Evolutionary conservation across 2,113 vertebrate species (phyloP).

Genomic region (Campylomormyrus numenius): DNA sequence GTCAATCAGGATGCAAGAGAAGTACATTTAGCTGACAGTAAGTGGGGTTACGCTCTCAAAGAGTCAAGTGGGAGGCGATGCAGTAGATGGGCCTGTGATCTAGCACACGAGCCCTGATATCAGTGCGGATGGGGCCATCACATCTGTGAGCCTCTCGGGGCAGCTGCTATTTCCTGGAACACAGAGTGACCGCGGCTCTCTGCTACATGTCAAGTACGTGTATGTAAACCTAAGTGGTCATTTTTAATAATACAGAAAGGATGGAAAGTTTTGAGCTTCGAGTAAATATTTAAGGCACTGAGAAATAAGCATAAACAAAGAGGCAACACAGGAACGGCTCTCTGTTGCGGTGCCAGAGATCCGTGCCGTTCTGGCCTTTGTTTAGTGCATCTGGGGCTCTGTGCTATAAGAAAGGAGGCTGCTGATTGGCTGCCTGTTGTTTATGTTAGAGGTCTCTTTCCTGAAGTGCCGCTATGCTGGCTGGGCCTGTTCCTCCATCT

Average conservation of each 20-base stretch:
- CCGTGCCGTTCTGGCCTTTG: slow-evolving; percentile 63
- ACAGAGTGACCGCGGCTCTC: not conserved
- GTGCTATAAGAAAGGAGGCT: slow-evolving; percentile 52
- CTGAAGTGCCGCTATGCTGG: slow-evolving; percentile 58
- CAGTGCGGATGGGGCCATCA: not conserved
- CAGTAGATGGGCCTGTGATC: not conserved
- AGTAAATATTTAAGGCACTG: slow-evolving; percentile 63
- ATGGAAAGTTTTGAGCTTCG: slow-evolving; percentile 46
- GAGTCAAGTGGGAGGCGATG: not conserved
- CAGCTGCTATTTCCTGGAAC: not conserved
- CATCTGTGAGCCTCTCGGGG: not conserved
- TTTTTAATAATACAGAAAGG: slow-evolving; percentile 36
- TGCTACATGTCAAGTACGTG: slow-evolving; percentile 2
- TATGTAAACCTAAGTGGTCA: slow-evolving; percentile 10
- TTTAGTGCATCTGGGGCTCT: slow-evolving; percentile 55
- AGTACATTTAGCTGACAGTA: not conserved
- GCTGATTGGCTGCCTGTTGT: slow-evolving; percentile 56
- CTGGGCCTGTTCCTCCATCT: slow-evolving; percentile 48
- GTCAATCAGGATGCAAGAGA: not conserved
- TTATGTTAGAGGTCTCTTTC: slow-evolving; percentile 63
- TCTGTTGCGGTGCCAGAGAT: slow-evolving; percentile 59
- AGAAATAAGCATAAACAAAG: slow-evolving; percentile 50
- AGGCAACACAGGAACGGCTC: slow-evolving; percentile 39
- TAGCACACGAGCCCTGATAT: not conserved
- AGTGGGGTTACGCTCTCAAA: not conserved